A percentile compares a stretch with the other conserved stretches of the same genome.
Conservation (phyloP, 2,888 invertebrate genomes). For the Andrena dorsata region DNA sequence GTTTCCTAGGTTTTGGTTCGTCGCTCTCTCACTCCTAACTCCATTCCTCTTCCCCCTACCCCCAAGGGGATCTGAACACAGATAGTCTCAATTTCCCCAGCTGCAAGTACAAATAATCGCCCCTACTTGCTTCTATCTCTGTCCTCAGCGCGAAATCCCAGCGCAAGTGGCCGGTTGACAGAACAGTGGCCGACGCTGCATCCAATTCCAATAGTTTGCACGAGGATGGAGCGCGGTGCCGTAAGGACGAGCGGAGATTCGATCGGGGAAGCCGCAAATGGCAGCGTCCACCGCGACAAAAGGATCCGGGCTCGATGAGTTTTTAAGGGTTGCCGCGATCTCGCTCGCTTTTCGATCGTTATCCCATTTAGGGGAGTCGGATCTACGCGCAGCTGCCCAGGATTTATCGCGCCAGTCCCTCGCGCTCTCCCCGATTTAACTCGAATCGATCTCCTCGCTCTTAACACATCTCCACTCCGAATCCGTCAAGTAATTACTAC, state of each 20-base stretch:
- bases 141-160: slow-evolving; percentile 50
- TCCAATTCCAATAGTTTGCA: slow-evolving; percentile 58
- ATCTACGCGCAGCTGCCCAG: slow-evolving; percentile 61
- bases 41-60: neutral
- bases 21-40: neutral
- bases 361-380: slow-evolving; percentile 72
- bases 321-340: slow-evolving; percentile 68
- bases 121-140: slow-evolving; percentile 12
- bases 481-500: too few relatives aligned
- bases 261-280: slow-evolving; percentile 73
- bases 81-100: slow-evolving; percentile 34
- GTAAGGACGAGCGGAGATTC: slow-evolving; percentile 66
- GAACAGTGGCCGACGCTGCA: slow-evolving; percentile 70
- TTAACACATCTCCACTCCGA: neutral
- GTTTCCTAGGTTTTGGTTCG: too few relatives aligned
- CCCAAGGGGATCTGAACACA: neutral
- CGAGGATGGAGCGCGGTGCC: slow-evolving; percentile 53
- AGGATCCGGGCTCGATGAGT: slow-evolving; percentile 62
- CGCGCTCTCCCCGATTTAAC: neutral
- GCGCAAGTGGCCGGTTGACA: slow-evolving; percentile 61
- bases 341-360: slow-evolving; percentile 75
- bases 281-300: slow-evolving; percentile 63
- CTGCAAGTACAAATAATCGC: slow-evolving; percentile 48
- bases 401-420: slow-evolving; percentile 38
- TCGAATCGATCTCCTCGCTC: neutral